These are phyloP conservation scores for Leucophenga montana DNA, from an alignment of 2,888 invertebrate genomes.

Conservation along the genomic window DNA sequence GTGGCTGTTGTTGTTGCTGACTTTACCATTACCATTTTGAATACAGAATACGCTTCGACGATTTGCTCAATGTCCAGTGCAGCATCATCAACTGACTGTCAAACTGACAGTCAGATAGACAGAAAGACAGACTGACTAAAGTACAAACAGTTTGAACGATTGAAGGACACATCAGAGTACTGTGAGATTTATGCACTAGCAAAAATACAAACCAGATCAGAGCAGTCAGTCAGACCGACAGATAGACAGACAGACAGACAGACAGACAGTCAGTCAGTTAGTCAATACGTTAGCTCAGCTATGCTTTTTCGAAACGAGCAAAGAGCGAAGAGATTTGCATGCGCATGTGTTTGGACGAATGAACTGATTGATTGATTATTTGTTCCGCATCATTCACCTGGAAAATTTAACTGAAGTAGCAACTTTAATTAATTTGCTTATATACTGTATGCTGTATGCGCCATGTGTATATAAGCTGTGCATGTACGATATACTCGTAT, in stretches of 20 bases:
- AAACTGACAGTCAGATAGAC: neutral
- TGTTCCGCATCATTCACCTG: constrained; percentile 73
- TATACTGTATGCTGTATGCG: constrained; percentile 40
- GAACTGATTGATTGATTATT: constrained; percentile 72
- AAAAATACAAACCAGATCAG: neutral
- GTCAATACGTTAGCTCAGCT: too few species aligned
- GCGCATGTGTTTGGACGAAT: constrained; percentile 30
- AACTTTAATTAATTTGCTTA: constrained; percentile 69
- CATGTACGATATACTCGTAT: too few species aligned
- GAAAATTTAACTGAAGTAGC: constrained; percentile 72
- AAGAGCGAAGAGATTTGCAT: constrained; percentile 15
- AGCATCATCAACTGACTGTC: neutral
- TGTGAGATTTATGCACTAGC: too few species aligned
- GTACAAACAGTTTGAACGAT: too few species aligned
- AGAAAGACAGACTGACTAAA: constrained; percentile 5
- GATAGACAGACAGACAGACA: neutral
- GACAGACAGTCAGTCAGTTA: neutral
- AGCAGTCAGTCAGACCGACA: too few species aligned
- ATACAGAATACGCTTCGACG: neutral
- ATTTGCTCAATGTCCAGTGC: neutral
- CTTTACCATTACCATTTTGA: neutral
- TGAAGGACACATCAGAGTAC: too few species aligned
- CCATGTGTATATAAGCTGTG: constrained; percentile 39
- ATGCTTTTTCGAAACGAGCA: too few species aligned
- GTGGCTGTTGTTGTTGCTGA: constrained; percentile 5